Base-by-base conservation (phyloP, 2,113 vertebrate genomes). In the Pedetes capensis region DNA sequence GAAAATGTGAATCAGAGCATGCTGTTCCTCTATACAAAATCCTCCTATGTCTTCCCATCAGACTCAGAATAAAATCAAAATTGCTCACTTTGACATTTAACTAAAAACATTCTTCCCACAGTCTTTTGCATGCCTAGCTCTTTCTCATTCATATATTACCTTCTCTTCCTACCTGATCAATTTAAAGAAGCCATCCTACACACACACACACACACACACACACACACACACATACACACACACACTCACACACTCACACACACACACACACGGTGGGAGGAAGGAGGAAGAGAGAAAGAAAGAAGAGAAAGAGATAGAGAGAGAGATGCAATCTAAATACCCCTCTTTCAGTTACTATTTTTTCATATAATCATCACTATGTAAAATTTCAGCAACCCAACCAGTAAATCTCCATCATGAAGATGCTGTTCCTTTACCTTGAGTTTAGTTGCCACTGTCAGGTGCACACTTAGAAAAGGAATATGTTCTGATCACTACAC, bases 31-130 rank as follows among this genome's bases (percentile, higher is more conserved):
- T 88, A 76, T 64, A 88, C 53, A 72, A 76, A 91, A 81, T 92
- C 34, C 20, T 78, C 76, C 88, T 63, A 47, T 57, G 23, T 42
- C 88, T 96, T 81, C 71, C 51, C 13, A 68, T 74, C 79, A 42
- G 29, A n/a, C 64, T 81, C 74, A 55, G 76, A 81, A 87, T 94
- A 92, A 93, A 96, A 90, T 63, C 49, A 51, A 53, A 92, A 95
- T 55, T 92, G 87, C 34, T 90, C 37, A 78, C 63, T 20, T 22
- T 93, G 84, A 37, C 71, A 84, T 81, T 87, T 61, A 92, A 53
- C 12, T 34, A 61, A 94, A 93, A 92, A 92, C 39, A 90, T 79
- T 80, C 76, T 93, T 69, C 81, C 76, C 55, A 81, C 27, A 93
- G 68, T 12, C 32, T 68, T 94, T 74, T 82, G 55, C 63, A 88